phyloP scores from a whole-genome alignment of 2,797 vertebrate genomes.

The Arrhamphus sclerolepis region DNA sequence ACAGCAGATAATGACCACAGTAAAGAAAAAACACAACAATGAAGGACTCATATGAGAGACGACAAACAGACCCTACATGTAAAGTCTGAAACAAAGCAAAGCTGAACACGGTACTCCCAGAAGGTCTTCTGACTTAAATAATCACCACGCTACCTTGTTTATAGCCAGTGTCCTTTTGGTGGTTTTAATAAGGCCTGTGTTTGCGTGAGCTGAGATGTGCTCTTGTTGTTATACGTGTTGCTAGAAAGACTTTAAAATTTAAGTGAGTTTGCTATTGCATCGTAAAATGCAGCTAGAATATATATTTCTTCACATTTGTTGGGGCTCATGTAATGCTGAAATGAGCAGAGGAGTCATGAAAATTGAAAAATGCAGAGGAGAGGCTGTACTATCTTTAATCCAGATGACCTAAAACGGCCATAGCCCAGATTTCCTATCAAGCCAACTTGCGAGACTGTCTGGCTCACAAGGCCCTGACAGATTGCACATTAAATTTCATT shows the following conservation, averaged over 20 bases:
- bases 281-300: neutral
- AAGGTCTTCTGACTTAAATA: neutral
- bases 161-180: neutral
- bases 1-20: too few relatives aligned
- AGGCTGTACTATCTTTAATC: constrained; percentile 14
- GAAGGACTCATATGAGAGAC: too few relatives aligned
- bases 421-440: constrained; percentile 29
- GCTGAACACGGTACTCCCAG: too few relatives aligned
- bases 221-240: neutral
- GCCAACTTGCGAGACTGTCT: constrained; percentile 31
- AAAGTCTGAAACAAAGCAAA: too few relatives aligned
- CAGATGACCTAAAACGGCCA: constrained; percentile 23
- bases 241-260: neutral
- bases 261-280: neutral
- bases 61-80: too few relatives aligned
- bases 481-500: constrained; percentile 51
- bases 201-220: neutral
- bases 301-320: neutral
- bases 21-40: too few relatives aligned
- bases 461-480: constrained; percentile 43
- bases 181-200: neutral
- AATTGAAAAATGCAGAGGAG: constrained; percentile 28
- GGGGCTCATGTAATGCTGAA: constrained; percentile 37
- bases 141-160: neutral
- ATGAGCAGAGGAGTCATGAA: constrained; percentile 24